phyloP scores from a whole-genome alignment of 2,113 vertebrate species.

The Oceanodroma tethys region DNA sequence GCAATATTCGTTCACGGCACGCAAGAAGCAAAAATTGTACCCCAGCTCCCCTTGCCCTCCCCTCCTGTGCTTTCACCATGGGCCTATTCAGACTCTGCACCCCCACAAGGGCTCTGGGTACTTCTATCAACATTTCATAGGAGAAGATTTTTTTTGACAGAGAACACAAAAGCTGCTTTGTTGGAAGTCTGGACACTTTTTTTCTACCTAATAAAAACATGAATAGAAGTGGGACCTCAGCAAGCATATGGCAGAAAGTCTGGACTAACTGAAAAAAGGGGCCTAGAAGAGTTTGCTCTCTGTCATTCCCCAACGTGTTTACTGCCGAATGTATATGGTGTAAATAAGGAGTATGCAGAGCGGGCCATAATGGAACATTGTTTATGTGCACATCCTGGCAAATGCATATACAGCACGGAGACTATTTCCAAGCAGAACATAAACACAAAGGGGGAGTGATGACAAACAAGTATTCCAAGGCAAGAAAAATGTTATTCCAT shows the following conservation, averaged over 20 bases:
- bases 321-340: conserved; percentile 51
- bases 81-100: conserved; percentile 36
- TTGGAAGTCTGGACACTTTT: conserved; percentile 65
- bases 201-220: conserved; percentile 68
- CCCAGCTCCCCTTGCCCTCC: not conserved
- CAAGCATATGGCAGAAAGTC: conserved; percentile 64
- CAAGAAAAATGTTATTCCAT: conserved; percentile 69
- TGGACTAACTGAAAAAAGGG: conserved; percentile 41
- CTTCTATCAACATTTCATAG: conserved; percentile 62
- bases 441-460: conserved; percentile 62
- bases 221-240: conserved; percentile 65
- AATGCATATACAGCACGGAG: conserved; percentile 36
- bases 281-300: conserved; percentile 23
- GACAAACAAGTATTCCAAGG: conserved; percentile 65
- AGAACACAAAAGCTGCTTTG: conserved; percentile 73
- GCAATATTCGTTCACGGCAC: rapidly evolving
- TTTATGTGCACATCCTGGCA: conserved; percentile 64
- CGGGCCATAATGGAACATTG: conserved; percentile 42
- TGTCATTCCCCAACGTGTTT: not conserved
- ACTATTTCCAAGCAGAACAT: conserved; percentile 57
- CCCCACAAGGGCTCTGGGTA: conserved; percentile 40
- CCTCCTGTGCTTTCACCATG: not conserved
- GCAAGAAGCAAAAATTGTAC: not conserved
- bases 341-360: conserved; percentile 45
- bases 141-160: conserved; percentile 72